Percentiles rank a stretch among this genome's conserved stretches.
phyloP scores from a whole-genome alignment of 2,797 vertebrate genomes.

The Clarias platycephalus region DNA sequence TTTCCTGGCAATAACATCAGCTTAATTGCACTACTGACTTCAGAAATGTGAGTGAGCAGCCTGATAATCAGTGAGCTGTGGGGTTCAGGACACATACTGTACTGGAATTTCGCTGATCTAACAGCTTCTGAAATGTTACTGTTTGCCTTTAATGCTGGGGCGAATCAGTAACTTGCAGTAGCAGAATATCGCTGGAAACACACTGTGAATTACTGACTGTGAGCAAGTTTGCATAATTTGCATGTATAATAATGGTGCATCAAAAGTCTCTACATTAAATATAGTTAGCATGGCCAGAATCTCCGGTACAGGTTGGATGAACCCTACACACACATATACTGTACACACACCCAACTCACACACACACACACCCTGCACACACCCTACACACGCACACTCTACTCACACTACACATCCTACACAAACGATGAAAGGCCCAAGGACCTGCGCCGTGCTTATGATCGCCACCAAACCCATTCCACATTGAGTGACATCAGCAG shows the following conservation, averaged over 20 bases:
- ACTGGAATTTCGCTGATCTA: neutral
- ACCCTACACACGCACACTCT: no score
- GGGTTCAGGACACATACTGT: neutral
- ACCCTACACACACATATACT: no score
- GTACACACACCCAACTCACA: no score
- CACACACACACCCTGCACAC: no score
- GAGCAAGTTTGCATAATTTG: neutral
- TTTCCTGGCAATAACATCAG: slow-evolving; percentile 16
- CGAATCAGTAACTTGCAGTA: neutral
- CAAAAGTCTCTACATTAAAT: neutral
- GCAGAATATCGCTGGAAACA: neutral
- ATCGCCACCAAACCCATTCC: no score
- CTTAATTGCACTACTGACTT: slow-evolving; percentile 20
- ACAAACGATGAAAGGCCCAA: no score
- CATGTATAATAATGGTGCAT: neutral
- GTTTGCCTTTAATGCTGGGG: neutral
- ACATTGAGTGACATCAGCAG: no score
- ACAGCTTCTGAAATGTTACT: neutral
- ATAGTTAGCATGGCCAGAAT: neutral
- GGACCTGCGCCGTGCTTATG: no score
- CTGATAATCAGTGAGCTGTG: neutral
- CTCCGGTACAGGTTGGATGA: no score
- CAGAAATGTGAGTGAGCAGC: slow-evolving; percentile 12
- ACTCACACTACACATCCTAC: no score
- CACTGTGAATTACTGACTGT: neutral